These are phyloP conservation scores for Zosterops lateralis DNA, from an alignment of 2,113 vertebrate genomes.

Conservation along the genomic window DNA sequence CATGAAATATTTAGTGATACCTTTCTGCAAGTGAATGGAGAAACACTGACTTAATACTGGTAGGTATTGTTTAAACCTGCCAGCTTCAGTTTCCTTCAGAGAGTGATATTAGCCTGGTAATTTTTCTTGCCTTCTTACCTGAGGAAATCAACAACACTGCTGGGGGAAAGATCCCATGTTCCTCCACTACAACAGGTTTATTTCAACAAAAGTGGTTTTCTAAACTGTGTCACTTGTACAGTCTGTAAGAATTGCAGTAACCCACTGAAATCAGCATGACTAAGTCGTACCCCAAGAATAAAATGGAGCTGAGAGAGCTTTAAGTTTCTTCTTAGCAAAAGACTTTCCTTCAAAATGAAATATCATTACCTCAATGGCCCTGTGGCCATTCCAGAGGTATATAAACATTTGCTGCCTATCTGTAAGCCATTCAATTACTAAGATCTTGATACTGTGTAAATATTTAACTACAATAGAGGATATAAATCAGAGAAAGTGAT, in stretches of 20 bases:
- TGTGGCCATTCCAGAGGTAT: slow-evolving; percentile 31
- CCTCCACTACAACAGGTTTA: not conserved
- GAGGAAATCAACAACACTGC: not conserved
- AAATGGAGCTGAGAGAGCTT: not conserved
- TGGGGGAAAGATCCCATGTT: not conserved
- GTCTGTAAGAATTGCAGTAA: not conserved
- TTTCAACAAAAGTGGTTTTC: not conserved
- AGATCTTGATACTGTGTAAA: slow-evolving; percentile 40
- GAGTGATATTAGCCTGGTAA: not conserved
- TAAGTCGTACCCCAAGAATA: not conserved
- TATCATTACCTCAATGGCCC: slow-evolving; percentile 26
- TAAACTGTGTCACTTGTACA: not conserved
- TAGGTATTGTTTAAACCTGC: not conserved
- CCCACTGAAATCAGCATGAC: not conserved
- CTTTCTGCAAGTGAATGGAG: not conserved
- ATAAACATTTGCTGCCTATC: slow-evolving; percentile 61
- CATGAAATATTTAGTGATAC: not conserved
- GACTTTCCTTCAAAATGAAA: not conserved
- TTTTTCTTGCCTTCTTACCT: not conserved
- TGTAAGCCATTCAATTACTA: slow-evolving; percentile 55
- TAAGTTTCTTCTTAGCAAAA: not conserved
- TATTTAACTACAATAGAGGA: slow-evolving; percentile 58
- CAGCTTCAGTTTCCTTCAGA: not conserved
- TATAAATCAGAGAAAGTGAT: slow-evolving; percentile 29
- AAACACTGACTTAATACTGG: not conserved